A percentile compares a stretch with the other conserved stretches of the same genome.
phyloP scores from a whole-genome alignment of 2,113 vertebrate species.

The Brienomyrus longianalis region DNA sequence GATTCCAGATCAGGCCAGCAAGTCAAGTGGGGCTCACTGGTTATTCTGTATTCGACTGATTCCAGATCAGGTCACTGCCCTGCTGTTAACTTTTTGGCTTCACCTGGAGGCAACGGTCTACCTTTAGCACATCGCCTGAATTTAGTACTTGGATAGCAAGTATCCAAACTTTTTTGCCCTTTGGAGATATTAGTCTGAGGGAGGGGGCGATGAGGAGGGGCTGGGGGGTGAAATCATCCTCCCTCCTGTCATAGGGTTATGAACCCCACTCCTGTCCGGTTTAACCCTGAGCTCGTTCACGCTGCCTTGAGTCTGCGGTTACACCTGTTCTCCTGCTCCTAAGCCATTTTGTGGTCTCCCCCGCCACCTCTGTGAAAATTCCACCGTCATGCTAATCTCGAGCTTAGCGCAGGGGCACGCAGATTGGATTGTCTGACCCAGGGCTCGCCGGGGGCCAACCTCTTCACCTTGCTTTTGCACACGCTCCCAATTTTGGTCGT shows the following conservation, averaged over 20 bases:
- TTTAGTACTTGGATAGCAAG: background rate
- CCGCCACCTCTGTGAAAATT: background rate
- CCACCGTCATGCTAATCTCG: constrained; percentile 10
- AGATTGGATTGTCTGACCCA: constrained; percentile 22
- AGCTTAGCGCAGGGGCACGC: background rate
- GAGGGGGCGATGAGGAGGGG: background rate
- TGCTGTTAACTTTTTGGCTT: too few relatives aligned
- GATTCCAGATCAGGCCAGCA: too few relatives aligned
- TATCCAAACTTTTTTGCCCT: background rate
- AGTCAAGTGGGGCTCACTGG: background rate
- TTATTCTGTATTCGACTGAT: background rate
- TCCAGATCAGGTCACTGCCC: background rate
- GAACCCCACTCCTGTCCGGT: background rate
- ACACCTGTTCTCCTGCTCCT: background rate
- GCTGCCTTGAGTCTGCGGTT: background rate
- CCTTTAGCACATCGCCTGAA: background rate
- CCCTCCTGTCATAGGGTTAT: background rate
- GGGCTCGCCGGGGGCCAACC: background rate
- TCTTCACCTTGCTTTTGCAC: constrained; percentile 15
- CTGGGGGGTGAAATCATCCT: background rate
- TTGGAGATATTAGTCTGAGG: background rate
- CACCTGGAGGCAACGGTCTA: background rate
- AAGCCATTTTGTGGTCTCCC: too few relatives aligned
- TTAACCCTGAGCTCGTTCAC: background rate
- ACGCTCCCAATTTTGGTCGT: background rate